These are phyloP conservation scores for Cylindroiulus punctatus DNA, from an alignment of 2,888 invertebrate genomes.

Conservation along the genomic window DNA sequence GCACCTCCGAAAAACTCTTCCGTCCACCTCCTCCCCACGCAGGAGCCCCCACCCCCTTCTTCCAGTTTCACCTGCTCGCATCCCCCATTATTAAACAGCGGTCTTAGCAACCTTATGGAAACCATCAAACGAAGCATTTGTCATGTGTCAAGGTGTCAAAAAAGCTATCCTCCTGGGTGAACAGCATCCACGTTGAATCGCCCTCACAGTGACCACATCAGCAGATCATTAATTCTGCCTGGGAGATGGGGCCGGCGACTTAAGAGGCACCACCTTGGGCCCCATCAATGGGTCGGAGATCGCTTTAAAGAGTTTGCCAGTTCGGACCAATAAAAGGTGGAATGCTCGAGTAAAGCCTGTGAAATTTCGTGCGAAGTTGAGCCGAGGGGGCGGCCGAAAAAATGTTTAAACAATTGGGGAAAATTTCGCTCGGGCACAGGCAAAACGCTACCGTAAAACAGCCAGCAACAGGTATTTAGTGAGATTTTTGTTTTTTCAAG, in stretches of 20 bases:
- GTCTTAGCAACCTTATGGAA: constrained; percentile 52
- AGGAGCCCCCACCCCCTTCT: constrained; percentile 50
- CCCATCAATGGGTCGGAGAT: neutral
- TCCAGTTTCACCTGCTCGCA: constrained; percentile 40
- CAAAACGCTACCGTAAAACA: constrained; percentile 24
- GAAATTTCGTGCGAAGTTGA: neutral
- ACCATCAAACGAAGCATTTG: constrained; percentile 55
- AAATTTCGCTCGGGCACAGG: neutral
- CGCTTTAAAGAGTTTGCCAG: constrained; percentile 3
- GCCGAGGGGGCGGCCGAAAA: neutral
- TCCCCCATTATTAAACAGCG: constrained; percentile 52
- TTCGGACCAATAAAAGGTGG: constrained; percentile 11
- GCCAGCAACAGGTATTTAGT: constrained; percentile 14
- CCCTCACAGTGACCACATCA: constrained; percentile 55
- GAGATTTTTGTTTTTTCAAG: constrained; percentile 35
- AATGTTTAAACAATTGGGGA: neutral
- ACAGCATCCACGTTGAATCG: constrained; percentile 52
- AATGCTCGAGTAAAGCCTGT: neutral
- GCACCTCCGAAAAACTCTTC: constrained; percentile 49
- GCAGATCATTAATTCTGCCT: constrained; percentile 48
- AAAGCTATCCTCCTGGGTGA: constrained; percentile 53
- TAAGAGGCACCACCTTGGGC: constrained; percentile 28
- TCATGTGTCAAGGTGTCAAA: constrained; percentile 55
- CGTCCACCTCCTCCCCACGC: constrained; percentile 48
- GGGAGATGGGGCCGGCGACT: constrained; percentile 15